Evolutionary conservation across 2,113 vertebrate genomes (phyloP), one percentile per base, ranked within the genome.

Genomic region (Chlamydotis undulata): DNA sequence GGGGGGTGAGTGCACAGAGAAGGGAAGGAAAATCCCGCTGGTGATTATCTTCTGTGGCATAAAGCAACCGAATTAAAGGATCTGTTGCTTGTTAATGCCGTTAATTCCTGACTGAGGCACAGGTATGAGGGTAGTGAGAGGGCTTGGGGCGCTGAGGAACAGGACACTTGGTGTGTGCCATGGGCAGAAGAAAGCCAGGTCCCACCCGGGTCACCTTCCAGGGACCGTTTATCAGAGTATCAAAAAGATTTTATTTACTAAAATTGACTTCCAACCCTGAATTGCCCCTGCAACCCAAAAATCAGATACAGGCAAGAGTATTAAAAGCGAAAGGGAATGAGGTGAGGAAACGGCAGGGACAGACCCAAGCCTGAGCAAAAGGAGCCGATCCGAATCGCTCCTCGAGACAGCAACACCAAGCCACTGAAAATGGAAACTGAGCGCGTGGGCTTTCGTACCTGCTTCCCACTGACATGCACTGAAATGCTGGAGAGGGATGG

Each of bases 371-470:
- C 60, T 41, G 23, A 4, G 6, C 11, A 4, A 18, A 22, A 7
- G 10, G 78, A 70, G 37, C 5, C 0, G 9, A 17, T 21, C 19
- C 2, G 1, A 55, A 65, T 43, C 41, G 70, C 25, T 68, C 41
- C 41, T 43, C 41, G 41, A 15, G 26, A 39, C 15, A 3, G 45
- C 29, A n/a, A 9, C 3, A 1, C 52, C 6, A 4, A 50, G 6
- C 6, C 1, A 0, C 28, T 2, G 1, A 47, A 80, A 80, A 63
- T 10, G 45, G 61, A 57, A 47, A 19, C 7, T 0, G 10, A 50
- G 17, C 0, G 0, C 1, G 2, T 31, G 43, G 50, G 47, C 4
- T 77, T 73, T 67, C 21, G 3, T 61, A 24, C 31, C 64, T 80
- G 18, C 19, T 73, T 55, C 47, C 73, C 37, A 45, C 41, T 14